phyloP scores from a whole-genome alignment of 2,888 invertebrate species.

The Tipula unca region DNA sequence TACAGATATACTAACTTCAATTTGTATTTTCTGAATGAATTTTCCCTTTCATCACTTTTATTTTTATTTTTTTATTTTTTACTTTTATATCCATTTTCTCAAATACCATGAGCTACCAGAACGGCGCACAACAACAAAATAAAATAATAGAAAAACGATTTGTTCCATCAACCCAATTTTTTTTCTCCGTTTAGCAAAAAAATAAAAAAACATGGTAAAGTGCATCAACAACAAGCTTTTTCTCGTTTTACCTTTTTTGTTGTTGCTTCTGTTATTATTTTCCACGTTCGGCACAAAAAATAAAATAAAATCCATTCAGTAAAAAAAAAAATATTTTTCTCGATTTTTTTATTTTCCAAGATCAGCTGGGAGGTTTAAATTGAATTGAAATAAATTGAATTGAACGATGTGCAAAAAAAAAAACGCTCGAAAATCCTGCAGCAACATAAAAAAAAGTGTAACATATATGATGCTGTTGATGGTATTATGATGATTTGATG shows the following conservation, averaged over 20 bases:
- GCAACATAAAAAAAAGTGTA: background rate
- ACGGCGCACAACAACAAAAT: background rate
- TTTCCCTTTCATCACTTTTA: conserved; percentile 3
- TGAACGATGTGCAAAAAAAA: conserved; percentile 2
- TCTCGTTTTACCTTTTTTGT: background rate
- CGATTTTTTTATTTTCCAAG: conserved; percentile 1
- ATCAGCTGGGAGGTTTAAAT: conserved; percentile 16
- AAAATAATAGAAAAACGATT: conserved; percentile 17
- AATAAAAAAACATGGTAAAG: background rate
- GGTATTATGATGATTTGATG: background rate
- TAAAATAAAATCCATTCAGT: background rate
- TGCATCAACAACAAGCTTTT: conserved; percentile 18
- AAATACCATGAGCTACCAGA: background rate
- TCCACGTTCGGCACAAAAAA: conserved; percentile 16
- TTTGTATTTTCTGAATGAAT: conserved; percentile 2
- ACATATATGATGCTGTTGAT: background rate
- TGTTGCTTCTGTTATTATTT: conserved; percentile 9
- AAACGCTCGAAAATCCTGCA: background rate
- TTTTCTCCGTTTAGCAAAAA: conserved; percentile 8
- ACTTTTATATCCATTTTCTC: background rate
- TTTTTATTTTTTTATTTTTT: background rate
- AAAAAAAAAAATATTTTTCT: background rate
- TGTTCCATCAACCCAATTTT: conserved; percentile 17
- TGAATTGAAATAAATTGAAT: conserved; percentile 18
- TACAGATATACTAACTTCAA: background rate